Conservation (phyloP, 2,797 vertebrate species). For the Rhabdophis nuchalis region DNA sequence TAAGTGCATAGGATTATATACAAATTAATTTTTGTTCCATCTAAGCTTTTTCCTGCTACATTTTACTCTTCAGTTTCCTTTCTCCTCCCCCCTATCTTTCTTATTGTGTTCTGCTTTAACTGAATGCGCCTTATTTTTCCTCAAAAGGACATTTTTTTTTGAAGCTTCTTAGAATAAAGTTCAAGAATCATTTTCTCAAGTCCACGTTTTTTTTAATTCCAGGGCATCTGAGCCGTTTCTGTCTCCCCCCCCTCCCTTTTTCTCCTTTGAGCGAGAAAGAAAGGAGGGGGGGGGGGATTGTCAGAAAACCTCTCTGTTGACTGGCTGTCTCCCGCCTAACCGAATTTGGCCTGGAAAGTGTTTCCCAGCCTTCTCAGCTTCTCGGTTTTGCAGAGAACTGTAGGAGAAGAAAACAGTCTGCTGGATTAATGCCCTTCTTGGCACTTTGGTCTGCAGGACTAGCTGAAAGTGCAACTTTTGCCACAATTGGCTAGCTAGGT, state of each 20-base stretch:
- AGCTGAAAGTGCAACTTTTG: constrained; percentile 80
- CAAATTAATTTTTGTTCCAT: no score
- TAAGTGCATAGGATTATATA: no score
- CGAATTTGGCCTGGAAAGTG: not conserved
- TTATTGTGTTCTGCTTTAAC: no score
- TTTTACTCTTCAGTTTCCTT: not conserved
- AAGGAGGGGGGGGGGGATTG: not conserved
- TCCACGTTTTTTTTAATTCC: not conserved
- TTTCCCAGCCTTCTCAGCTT: constrained; percentile 29
- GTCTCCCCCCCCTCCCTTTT: not conserved
- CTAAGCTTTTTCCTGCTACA: not conserved
- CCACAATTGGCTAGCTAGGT: constrained; percentile 88
- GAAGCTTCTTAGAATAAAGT: not conserved
- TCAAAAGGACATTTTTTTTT: not conserved
- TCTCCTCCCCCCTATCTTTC: not conserved
- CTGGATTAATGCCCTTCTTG: constrained; percentile 54
- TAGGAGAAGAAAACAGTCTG: constrained; percentile 43
- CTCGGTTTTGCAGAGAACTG: constrained; percentile 13
- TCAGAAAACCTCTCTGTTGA: not conserved
- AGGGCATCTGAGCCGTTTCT: not conserved
- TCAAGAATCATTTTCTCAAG: not conserved
- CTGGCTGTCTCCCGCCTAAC: not conserved
- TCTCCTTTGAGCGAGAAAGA: not conserved
- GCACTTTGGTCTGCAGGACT: constrained; percentile 60
- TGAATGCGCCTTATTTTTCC: not conserved